These are phyloP conservation scores for Nannospalax galili DNA, from an alignment of 2,113 vertebrate genomes.

Conservation along the genomic window DNA sequence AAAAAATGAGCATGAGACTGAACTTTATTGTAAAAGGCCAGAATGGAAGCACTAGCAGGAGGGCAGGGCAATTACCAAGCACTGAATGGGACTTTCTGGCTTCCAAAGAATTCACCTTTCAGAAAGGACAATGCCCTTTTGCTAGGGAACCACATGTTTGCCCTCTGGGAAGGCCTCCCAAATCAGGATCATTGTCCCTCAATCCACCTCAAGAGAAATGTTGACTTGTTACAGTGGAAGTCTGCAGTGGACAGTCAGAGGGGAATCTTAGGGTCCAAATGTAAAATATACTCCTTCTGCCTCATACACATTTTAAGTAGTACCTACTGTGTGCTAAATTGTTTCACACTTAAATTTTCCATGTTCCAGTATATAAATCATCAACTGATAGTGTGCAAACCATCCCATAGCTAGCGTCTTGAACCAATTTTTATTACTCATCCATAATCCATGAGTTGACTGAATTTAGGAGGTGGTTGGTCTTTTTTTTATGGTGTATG, in stretches of 20 bases:
- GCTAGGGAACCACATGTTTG: neutral
- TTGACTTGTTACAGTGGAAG: neutral
- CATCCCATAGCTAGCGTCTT: neutral
- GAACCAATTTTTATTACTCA: neutral
- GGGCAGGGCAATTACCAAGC: constrained; percentile 53
- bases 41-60: constrained; percentile 61
- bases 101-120: constrained; percentile 51
- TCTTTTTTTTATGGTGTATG: neutral
- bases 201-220: neutral
- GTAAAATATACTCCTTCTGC: neutral
- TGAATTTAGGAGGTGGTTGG: neutral
- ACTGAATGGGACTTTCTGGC: neutral
- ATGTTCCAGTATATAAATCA: neutral
- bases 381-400: neutral
- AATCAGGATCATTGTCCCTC: neutral
- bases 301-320: neutral
- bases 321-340: neutral
- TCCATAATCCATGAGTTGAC: neutral
- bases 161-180: neutral
- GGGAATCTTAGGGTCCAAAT: neutral
- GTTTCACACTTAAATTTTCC: neutral
- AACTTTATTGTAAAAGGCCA: constrained; percentile 48
- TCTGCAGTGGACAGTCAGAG: neutral
- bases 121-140: constrained; percentile 43
- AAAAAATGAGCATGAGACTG: constrained; percentile 54